Base-by-base conservation (phyloP, 2,888 invertebrate species). In the Smittia aterrima region DNA sequence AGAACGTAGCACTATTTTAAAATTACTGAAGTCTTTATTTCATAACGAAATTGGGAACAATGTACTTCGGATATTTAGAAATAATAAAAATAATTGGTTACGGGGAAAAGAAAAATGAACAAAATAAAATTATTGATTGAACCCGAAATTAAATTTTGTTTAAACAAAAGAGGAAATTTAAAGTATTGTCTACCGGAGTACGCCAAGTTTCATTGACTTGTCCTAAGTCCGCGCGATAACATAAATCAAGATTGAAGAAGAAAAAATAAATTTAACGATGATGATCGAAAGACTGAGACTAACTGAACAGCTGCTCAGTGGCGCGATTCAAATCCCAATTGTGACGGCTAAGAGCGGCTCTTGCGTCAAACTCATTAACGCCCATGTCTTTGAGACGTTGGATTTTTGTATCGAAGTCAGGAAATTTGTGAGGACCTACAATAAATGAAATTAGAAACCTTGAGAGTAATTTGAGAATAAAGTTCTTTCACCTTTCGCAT, bases 251-350 rank as follows among this genome's bases (percentile, higher is more conserved):
- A 3, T 6, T 32, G 32, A 9, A 32, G 32, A 9, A 32, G 32
- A 9, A 3, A 32, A 47, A 47, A n/a, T 47, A 47, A 6, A 47
- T 32, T n/a, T 32, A 32, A 47, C 47, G 47, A n/a, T 11, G n/a
- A n/a, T 16, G 47, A 32, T 3, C 9, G 32, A 32, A 9, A 32
- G 32, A 32, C 32, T n/a, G n/a, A n/a, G 47, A 86, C 88, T 91
- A 92, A 88, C 91, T 92, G 84, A 93, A 90, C 78, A 93, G 85
- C 81, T 90, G 89, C 83, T 97, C 96, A 71, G 95, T 95, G 77
- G 98, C 96, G 81, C 91, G 87, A 84, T 94, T 93, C 79, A 96
- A 84, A 80, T 95, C 92, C 97, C 97, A 98, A 82, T 95, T 92
- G 82, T 91, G 92, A 62, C 94, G 91, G 72, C 96, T 96, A 72